Conservation (phyloP, 2,797 vertebrate genomes). For the Microctenopoma stevenorrisi region DNA sequence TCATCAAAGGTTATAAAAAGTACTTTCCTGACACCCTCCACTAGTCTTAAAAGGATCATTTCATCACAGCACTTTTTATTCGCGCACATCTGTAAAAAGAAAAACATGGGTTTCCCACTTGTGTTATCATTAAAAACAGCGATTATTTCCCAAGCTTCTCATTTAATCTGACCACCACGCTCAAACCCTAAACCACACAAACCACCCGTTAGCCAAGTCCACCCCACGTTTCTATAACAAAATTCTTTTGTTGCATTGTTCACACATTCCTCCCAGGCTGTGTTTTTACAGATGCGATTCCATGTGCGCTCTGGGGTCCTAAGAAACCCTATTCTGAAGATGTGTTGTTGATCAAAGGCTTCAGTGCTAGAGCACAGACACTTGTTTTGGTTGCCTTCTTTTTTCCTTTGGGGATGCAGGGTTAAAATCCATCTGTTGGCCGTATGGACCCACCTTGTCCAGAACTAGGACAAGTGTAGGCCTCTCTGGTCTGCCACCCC, state of each 20-base stretch:
- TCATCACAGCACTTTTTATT: slow-evolving; percentile 36
- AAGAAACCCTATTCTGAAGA: slow-evolving; percentile 82
- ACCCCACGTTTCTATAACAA: slow-evolving; percentile 74
- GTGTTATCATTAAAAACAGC: slow-evolving; percentile 79
- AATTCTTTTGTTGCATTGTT: slow-evolving; percentile 90
- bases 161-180: slow-evolving; percentile 70
- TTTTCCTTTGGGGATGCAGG: slow-evolving; percentile 84
- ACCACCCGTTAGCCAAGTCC: slow-evolving; percentile 71
- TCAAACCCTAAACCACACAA: slow-evolving; percentile 77
- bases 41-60: slow-evolving; percentile 26
- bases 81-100: slow-evolving; percentile 55
- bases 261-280: slow-evolving; percentile 88
- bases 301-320: slow-evolving; percentile 86
- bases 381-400: slow-evolving; percentile 87
- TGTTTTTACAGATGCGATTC: slow-evolving; percentile 99
- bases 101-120: slow-evolving; percentile 57
- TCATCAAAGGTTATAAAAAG: background rate
- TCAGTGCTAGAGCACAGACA: slow-evolving; percentile 87
- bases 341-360: slow-evolving; percentile 96
- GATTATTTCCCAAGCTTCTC: slow-evolving; percentile 72
- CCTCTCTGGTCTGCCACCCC: slow-evolving; percentile 66
- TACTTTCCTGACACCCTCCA: background rate
- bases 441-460: slow-evolving; percentile 88
- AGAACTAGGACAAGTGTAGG: slow-evolving; percentile 80
- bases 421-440: slow-evolving; percentile 94